These are phyloP conservation scores for Tinea semifulvella DNA, from an alignment of 2,888 invertebrate species.

Conservation along the genomic window DNA sequence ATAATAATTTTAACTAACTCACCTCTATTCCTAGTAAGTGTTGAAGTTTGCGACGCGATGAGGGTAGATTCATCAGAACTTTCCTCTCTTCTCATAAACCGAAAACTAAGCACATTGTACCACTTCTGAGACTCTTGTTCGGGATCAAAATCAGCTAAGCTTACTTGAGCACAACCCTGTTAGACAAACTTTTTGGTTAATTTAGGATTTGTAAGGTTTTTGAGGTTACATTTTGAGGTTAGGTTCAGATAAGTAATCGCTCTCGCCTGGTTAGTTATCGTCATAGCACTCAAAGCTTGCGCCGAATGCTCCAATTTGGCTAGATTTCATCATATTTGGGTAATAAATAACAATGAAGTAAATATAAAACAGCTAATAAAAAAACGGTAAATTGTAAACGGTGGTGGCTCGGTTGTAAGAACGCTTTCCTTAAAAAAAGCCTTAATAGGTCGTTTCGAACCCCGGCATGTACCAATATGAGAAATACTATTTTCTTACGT, in stretches of 20 bases:
- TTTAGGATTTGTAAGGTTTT: background rate
- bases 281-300: slow-evolving; percentile 58
- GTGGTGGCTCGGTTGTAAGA: no score
- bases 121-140: slow-evolving; percentile 84
- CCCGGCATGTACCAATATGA: no score
- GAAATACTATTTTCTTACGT: no score
- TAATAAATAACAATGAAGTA: no score
- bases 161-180: slow-evolving; percentile 95
- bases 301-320: slow-evolving; percentile 66
- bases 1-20: no score
- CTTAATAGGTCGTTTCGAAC: no score
- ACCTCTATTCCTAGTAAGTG: slow-evolving; percentile 89
- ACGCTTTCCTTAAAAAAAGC: no score
- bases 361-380: no score
- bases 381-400: no score
- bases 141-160: slow-evolving; percentile 92
- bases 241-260: slow-evolving; percentile 44
- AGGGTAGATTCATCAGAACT: slow-evolving; percentile 97
- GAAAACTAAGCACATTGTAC: slow-evolving; percentile 90
- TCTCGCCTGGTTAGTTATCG: slow-evolving; percentile 48
- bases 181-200: slow-evolving; percentile 25
- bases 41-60: slow-evolving; percentile 96
- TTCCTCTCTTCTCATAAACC: slow-evolving; percentile 76
- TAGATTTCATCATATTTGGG: slow-evolving; percentile 49
- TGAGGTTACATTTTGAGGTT: slow-evolving; percentile 14